phyloP scores from a whole-genome alignment of 2,113 vertebrate species.

The Spermophilus dauricus region DNA sequence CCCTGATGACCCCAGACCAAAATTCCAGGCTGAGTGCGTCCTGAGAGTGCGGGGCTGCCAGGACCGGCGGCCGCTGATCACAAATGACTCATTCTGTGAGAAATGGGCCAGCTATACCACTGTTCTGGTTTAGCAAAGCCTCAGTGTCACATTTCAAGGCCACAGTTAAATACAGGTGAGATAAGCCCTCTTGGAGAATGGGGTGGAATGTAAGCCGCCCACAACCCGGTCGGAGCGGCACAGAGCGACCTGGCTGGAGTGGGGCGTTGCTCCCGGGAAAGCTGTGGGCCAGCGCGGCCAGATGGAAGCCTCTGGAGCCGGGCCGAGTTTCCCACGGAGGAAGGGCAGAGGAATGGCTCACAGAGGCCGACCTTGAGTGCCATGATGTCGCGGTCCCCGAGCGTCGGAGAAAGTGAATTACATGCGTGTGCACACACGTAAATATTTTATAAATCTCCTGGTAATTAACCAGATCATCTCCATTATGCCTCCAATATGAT shows the following conservation, averaged over 20 bases:
- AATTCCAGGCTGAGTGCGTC: no score
- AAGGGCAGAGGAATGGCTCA: not conserved
- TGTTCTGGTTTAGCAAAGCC: constrained; percentile 66
- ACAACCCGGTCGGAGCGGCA: no score
- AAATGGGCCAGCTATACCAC: constrained; percentile 21
- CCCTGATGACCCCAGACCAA: not conserved
- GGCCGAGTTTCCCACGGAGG: not conserved
- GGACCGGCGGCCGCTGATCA: not conserved
- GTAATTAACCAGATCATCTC: constrained; percentile 89
- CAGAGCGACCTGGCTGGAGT: no score
- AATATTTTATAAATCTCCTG: constrained; percentile 86
- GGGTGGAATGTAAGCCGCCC: constrained; percentile 66
- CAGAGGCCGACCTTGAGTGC: not conserved
- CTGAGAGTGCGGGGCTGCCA: rapidly evolving
- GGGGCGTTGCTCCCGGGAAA: no score
- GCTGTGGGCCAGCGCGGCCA: not conserved
- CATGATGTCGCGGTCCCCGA: rapidly evolving
- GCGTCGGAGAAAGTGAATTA: not conserved
- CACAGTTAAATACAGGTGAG: constrained; percentile 85
- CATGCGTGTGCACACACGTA: constrained; percentile 62
- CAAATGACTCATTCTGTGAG: not conserved
- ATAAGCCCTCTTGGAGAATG: constrained; percentile 74
- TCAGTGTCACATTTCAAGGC: constrained; percentile 78
- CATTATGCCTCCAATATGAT: constrained; percentile 84
- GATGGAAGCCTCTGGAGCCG: not conserved